Conservation (phyloP, 1,140 invertebrate species). For the Aplysia californica region DNA sequence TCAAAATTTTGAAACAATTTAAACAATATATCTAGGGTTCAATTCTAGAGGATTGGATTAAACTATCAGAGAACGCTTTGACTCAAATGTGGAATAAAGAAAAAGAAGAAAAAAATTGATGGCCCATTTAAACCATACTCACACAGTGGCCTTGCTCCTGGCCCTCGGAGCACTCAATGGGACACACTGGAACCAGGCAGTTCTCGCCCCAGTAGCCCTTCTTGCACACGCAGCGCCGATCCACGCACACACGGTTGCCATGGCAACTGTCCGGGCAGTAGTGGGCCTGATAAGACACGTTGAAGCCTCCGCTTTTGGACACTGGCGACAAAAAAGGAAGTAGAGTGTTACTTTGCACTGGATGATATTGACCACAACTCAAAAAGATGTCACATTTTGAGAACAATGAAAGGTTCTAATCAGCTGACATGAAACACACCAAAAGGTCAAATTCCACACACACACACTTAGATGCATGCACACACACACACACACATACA, state of each 20-base stretch:
- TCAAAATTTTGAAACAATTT: too few relatives aligned
- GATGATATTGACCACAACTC: not conserved
- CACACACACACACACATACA: too few relatives aligned
- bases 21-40: too few relatives aligned
- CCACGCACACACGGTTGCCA: conserved; percentile 77
- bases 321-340: conserved; percentile 24
- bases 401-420: not conserved
- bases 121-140: too few relatives aligned
- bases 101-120: too few relatives aligned
- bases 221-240: conserved; percentile 81
- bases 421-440: not conserved
- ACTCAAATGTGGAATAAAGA: too few relatives aligned
- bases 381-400: not conserved
- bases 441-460: too few relatives aligned
- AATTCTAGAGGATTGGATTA: too few relatives aligned
- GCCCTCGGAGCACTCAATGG: conserved; percentile 81
- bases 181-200: conserved; percentile 83
- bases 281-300: conserved; percentile 83
- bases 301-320: conserved; percentile 76
- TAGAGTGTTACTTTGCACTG: not conserved
- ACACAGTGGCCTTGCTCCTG: conserved; percentile 79
- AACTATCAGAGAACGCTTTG: too few relatives aligned
- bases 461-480: too few relatives aligned
- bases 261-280: conserved; percentile 73
- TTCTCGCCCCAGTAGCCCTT: conserved; percentile 73